Conservation (phyloP, 37 sponge, comb jelly and placozoan genomes). For the Axinella damicornis region DNA sequence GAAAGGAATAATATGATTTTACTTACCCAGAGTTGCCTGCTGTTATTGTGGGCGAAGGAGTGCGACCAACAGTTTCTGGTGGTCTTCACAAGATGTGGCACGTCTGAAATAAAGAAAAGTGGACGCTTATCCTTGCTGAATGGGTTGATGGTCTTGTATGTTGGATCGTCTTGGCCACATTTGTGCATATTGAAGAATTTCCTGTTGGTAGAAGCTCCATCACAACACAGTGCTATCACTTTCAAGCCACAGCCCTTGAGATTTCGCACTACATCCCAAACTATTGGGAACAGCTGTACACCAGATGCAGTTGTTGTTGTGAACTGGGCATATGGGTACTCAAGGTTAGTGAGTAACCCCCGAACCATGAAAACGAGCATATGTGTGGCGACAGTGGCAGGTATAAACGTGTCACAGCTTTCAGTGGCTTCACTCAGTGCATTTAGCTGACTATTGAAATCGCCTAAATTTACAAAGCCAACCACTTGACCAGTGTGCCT, state of each 20-base stretch:
- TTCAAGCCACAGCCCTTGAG: not conserved
- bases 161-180: not conserved
- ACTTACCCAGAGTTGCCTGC: not conserved
- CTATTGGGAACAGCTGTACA: not conserved
- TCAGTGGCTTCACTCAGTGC: not conserved
- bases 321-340: slow-evolving; percentile 13
- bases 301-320: not conserved
- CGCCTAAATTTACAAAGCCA: slow-evolving; percentile 1
- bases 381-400: not conserved
- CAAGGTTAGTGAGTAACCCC: not conserved
- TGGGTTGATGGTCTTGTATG: not conserved
- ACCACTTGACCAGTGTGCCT: slow-evolving; percentile 13
- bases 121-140: not conserved
- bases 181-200: not conserved
- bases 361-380: slow-evolving; percentile 19
- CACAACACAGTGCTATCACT: too few relatives aligned
- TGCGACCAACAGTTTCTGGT: too few relatives aligned
- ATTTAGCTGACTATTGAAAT: not conserved
- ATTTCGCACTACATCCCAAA: slow-evolving; percentile 7
- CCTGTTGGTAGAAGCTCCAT: slow-evolving; percentile 10
- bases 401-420: not conserved
- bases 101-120: not conserved
- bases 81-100: not conserved
- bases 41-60: too few relatives aligned
- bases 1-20: not conserved